These are phyloP conservation scores for Marronus borbonicus DNA, from an alignment of 2,888 invertebrate species.

Conservation along the genomic window DNA sequence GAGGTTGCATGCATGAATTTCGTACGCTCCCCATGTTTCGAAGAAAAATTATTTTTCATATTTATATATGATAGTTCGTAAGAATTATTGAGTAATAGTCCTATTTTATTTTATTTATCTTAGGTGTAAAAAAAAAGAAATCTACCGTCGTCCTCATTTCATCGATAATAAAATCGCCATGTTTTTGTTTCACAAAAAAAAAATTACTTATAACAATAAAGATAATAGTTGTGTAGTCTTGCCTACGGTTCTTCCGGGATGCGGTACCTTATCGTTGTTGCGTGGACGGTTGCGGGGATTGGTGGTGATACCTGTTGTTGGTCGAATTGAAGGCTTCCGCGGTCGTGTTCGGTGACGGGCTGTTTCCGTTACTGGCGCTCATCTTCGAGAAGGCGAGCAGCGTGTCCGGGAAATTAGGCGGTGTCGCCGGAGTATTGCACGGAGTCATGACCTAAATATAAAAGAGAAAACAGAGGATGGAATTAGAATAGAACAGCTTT, in stretches of 20 bases:
- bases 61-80: neutral
- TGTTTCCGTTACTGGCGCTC: slow-evolving; percentile 79
- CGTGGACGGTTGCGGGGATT: slow-evolving; percentile 48
- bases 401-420: slow-evolving; percentile 94
- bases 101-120: neutral
- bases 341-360: slow-evolving; percentile 72
- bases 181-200: slow-evolving; percentile 2
- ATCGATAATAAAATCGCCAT: neutral
- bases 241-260: neutral
- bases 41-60: no score
- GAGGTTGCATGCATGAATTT: neutral
- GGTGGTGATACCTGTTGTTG: slow-evolving; percentile 46
- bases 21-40: no score
- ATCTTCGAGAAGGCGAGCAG: slow-evolving; percentile 90
- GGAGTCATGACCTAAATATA: slow-evolving; percentile 87
- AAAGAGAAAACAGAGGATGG: slow-evolving; percentile 24
- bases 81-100: slow-evolving; percentile 2
- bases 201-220: slow-evolving; percentile 30
- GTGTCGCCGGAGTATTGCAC: slow-evolving; percentile 95
- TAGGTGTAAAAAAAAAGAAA: neutral
- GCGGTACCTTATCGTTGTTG: slow-evolving; percentile 49
- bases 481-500: slow-evolving; percentile 13
- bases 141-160: neutral
- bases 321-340: slow-evolving; percentile 61
- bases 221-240: slow-evolving; percentile 28